Evolutionary conservation across 2,113 vertebrate species (phyloP).

Genomic region (Laterallus jamaicensis): DNA sequence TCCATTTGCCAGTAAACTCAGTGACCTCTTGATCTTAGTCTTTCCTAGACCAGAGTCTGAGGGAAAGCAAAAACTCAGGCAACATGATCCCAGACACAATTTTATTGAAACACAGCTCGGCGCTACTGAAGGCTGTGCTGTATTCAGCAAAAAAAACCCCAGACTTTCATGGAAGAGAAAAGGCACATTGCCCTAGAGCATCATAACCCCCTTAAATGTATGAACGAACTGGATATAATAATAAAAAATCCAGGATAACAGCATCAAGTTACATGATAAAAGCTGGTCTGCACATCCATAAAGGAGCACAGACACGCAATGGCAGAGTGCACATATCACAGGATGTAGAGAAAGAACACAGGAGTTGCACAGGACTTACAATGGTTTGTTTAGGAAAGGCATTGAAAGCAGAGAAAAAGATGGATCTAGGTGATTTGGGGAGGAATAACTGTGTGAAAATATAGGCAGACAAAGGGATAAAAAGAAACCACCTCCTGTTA

Average conservation of each 20-base stretch:
- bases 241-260: background rate
- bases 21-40: background rate
- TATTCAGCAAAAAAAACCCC: background rate
- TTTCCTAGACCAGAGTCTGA: background rate
- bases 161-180: background rate
- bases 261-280: background rate
- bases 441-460: background rate
- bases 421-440: background rate
- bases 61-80: background rate
- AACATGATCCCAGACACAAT: background rate
- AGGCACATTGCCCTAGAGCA: background rate
- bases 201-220: background rate
- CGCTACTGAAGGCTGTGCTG: background rate
- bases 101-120: background rate
- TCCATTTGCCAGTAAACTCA: background rate
- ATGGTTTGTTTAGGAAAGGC: background rate
- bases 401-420: background rate
- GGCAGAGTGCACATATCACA: rapidly evolving
- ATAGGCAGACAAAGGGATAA: background rate
- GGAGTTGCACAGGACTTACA: background rate
- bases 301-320: rapidly evolving
- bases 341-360: background rate
- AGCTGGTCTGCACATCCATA: background rate
- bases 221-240: background rate
- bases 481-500: background rate